Evolutionary conservation across 2,888 invertebrate species (phyloP), one percentile per base, ranked within the genome.

Genomic region (Tetropium fuscum): DNA sequence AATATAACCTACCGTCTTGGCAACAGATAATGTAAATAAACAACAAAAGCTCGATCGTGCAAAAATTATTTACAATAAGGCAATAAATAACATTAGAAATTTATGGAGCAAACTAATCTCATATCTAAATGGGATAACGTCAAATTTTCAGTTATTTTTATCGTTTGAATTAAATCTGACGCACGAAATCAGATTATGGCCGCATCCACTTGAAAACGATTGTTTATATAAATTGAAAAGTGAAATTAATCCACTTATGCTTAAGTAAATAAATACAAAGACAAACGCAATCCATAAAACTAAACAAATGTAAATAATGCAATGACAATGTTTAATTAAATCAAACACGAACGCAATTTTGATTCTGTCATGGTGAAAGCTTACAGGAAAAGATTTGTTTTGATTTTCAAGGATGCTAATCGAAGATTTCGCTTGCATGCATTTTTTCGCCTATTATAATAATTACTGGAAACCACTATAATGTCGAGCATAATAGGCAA

Each of bases 251-350:
- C 11, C 10, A 25, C 44, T 44, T 44, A 44, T 8, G 44, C 44
- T 44, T 44, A 27, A 27, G 11, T 25, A 44, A 44, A 27, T 27
- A 16, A 25, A 16, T n/a, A 44, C 25, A 44, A 27, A 27, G 44
- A 44, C 15, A 44, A 44, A 15, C 44, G 18, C 27, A 44, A 44
- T 11, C 44, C 16, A 44, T 44, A 27, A 44, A 44, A 25, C 27
- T 22, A 41, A 41, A 44, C 44, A 27, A 34, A 34, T 3, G 13
- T 13, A 34, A 34, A 34, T 44, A 44, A 44, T n/a, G 19, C n/a
- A 32, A 8, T 18, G 30, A 47, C 47, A 47, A 30, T 48, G 20
- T 36, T 36, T 48, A 48, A 48, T 48, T 36, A 20, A 48, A 48
- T 36, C 10, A 48, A 11, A 34, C 22, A 36, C 48, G 48, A 48